A percentile compares a stretch with the other conserved stretches of the same genome.
These are phyloP conservation scores for Numida meleagris DNA, from an alignment of 2,113 vertebrate species.

Conservation along the genomic window DNA sequence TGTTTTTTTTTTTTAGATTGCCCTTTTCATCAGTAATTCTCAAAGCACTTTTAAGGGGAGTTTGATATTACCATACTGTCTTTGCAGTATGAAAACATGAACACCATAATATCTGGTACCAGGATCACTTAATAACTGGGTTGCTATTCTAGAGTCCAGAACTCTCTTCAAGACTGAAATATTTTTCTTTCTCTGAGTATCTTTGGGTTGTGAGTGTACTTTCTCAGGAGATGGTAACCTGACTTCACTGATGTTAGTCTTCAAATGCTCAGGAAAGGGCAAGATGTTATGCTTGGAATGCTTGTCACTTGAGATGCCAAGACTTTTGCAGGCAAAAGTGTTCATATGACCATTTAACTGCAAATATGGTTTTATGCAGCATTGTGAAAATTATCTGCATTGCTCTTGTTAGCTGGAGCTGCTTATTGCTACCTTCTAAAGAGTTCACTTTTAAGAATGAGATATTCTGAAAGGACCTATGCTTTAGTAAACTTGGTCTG, in stretches of 20 bases:
- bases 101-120: background rate
- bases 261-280: background rate
- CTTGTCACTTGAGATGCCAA: background rate
- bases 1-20: background rate
- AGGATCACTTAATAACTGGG: background rate
- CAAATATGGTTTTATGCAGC: fast-evolving
- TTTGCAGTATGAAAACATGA: constrained; percentile 17
- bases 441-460: background rate
- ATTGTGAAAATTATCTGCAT: background rate
- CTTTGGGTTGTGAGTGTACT: background rate
- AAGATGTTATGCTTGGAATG: background rate
- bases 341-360: background rate
- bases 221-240: background rate
- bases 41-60: background rate
- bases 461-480: background rate
- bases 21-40: background rate
- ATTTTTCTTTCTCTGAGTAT: background rate
- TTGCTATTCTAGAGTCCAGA: background rate
- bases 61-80: background rate
- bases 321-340: background rate
- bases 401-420: background rate
- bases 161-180: background rate
- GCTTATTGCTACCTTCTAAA: background rate
- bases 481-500: background rate
- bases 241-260: background rate